A percentile compares a stretch with the other conserved stretches of the same genome.
phyloP scores from a whole-genome alignment of 2,113 vertebrate species.

The cattle (Bos taurus) region ARS-UCD2.0 NC_037336.1:15661001-15661500 shows the following conservation, averaged over 20 bases:
- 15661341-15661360: not conserved
- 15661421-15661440: not conserved
- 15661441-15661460: not conserved
- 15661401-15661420: not conserved
- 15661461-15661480: slow-evolving; percentile 13
- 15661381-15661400: not conserved
- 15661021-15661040: slow-evolving; percentile 62
- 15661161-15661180: not conserved
- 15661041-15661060: not conserved
- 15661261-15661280: not conserved
- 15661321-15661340: not conserved
- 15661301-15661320: not conserved
- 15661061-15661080: not conserved
- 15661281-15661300: not conserved
- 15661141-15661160: not conserved
- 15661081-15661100: not conserved
- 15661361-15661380: slow-evolving; percentile 24
- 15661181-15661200: not conserved
- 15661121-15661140: not conserved
- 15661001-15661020: slow-evolving; percentile 66
- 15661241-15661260: not conserved
- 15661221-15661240: not conserved
- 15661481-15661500: slow-evolving; percentile 11
- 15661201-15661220: not conserved
- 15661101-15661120: not conserved